Base-by-base conservation (phyloP, 2,888 invertebrate species). In the Drosophila acutilabella region DNA sequence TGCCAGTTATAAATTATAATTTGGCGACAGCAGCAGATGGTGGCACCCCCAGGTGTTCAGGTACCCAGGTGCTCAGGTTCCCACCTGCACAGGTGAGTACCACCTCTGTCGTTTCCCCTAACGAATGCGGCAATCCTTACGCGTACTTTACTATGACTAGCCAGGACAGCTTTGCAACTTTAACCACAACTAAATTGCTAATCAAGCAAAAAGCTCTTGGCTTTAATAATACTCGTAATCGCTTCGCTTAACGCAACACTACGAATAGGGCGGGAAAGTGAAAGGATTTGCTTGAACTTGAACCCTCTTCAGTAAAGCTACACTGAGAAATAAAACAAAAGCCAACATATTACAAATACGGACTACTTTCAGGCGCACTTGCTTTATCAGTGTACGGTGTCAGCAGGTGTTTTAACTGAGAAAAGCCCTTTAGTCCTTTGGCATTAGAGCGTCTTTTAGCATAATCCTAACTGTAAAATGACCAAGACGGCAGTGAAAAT, bases 1-100 rank as follows among this genome's bases (percentile, higher is more conserved):
- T 65, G 69, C 74, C 83, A 73, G 83, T 69, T 86, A 88, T 88
- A 80, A 84, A 84, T 84, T 88, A 84, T 83, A 83, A 83, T 83
- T 88, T 83, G 59, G 85, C 70, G 50, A 81, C 67, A 59, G 51
- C 71, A 71, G 57, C 36, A 36, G 30, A 26, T 14, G 53, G 67
- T 26, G 51, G 23, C 77, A 48, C 68, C 78, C 74, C 71, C 81
- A 82, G 83, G 74, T 89, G 85, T 13, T 4, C 13, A 30, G 36
- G 4, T 13, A 8, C 70, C 68, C 82, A 82, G 83, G 74, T 89
- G 85, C 75, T 18, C 13, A 36, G 36, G 36, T 36, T 11, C 36
- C 13, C 2, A 26, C 11, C 11, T 36, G 36, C 68, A 68, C 82
- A 82, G 83, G 74, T 89, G 85, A 74, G 74, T 71, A 75, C 68